Base-by-base conservation (phyloP, 2,888 invertebrate species). In the Latrodectus hesperus region DNA sequence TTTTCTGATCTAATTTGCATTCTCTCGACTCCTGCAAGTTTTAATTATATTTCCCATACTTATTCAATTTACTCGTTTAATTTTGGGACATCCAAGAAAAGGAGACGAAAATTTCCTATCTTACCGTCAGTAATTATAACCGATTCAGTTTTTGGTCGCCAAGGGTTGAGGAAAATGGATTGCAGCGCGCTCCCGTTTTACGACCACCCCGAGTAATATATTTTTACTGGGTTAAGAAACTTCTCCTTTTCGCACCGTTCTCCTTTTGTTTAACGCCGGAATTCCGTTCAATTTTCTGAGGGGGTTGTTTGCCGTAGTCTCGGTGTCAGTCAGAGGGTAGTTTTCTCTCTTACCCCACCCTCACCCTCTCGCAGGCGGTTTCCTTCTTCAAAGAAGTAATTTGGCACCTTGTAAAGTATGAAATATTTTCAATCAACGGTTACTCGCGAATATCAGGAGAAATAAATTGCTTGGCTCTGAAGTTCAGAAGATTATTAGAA, bases 11-110 rank as follows among this genome's bases (percentile, higher is more conserved):
- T 86, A 86, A 86, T 86, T 86, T 86, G 74, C 81, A 81, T 86
- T 80, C 80, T 86, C 86, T 22, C 65, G 53, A 49, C 60, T 49
- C 68, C 74, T n/a, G 52, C 38, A 67, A 76, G 81, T 67, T 64
- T 76, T 80, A 86, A 86, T 80, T 86, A 86, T 86, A 86, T 86
- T 86, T 80, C 79, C 80, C 71, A 76, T 80, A 78, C 86, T 86
- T 86, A 86, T 86, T 81, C 76, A 86, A 86, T 86, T 86, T 86
- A 71, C 76, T 67, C 86, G 65, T 76, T 81, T 86, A 86, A 86
- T 86, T 80, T 76, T 51, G 60, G 73, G 77, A 52, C 65, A 77
- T 64, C 52, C 55, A 26, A 51, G 38, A 38, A 38, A 38, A 60
- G 60, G 60, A n/a, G 60, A n/a, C 26, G 64, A 72, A 84, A 71